Percentiles rank a stretch among this genome's conserved stretches.
These are phyloP conservation scores for Lucilia cuprina DNA, from an alignment of 1,140 invertebrate species.

Conservation along the genomic window DNA sequence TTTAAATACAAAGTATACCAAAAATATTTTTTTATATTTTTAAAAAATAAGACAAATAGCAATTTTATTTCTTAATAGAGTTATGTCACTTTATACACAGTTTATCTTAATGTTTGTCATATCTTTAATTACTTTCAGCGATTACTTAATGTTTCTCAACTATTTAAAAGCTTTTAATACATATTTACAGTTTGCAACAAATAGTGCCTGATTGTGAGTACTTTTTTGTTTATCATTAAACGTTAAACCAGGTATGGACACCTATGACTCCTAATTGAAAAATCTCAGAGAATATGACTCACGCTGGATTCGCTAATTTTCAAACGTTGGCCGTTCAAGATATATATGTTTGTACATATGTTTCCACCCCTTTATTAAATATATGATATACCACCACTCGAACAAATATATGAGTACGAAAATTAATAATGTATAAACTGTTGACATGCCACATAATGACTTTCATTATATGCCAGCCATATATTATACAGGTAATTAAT, in stretches of 20 bases:
- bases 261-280: no score
- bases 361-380: neutral
- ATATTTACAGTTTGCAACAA: neutral
- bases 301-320: no score
- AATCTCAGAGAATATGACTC: no score
- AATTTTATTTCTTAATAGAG: no score
- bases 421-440: conserved; percentile 34
- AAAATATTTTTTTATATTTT: no score
- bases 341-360: no score
- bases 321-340: no score
- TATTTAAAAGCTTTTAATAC: conserved; percentile 14
- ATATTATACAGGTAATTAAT: conserved; percentile 29
- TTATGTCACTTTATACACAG: neutral
- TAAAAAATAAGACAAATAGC: no score
- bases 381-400: neutral
- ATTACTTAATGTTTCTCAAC: conserved; percentile 21
- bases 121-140: conserved; percentile 22
- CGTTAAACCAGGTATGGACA: no score
- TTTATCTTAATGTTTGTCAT: neutral
- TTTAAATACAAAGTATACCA: no score
- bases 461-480: conserved; percentile 26
- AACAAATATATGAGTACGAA: neutral
- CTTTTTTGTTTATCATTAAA: no score
- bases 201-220: neutral
- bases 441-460: conserved; percentile 35